Evolutionary conservation across 2,113 vertebrate species (phyloP), one percentile per base, ranked within the genome.

Genomic region (Chaetodon trifascialis): DNA sequence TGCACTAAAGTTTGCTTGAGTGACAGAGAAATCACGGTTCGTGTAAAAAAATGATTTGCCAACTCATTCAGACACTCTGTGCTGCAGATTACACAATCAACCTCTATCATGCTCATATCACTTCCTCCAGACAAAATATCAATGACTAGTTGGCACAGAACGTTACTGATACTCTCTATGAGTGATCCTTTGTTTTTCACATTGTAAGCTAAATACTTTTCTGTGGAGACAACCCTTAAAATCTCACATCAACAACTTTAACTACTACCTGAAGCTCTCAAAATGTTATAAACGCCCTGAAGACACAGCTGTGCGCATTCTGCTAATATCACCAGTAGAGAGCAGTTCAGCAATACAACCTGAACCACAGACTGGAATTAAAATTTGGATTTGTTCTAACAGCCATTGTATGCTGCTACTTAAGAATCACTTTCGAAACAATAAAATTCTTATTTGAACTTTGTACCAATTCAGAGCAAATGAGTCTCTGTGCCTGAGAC

Each of bases 401-500:
- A 56, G 68, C 71, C 23, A 21, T 11, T 1, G 51, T 67, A 79
- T 34, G 23, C 23, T 8, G 15, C 10, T 42, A 11, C 10, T 12
- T 14, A 23, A 49, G 16, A 16, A 47, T 66, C 51, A 15, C 21
- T 42, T 0, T 5, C 2, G 52, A 60, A 44, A 65, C 42, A 47
- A 82, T 44, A 64, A 76, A 56, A 10, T 23, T 44, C 21, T 42
- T 36, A 60, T 67, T 30, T 82, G 85, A 86, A 90, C 91, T 93
- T 93, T 93, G 91, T 23, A 80, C 87, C 54, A 66, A 73, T 49
- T 65, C 4, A 69, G 42, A 82, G 44, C 54, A 40, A 85, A 74
- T 30, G 30, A 76, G 59, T 52, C 15, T 67, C 38, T 82, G 86
- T 62, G 54, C 2, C 54, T 76, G 83, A 62, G 46, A 63, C 42